A percentile compares a stretch with the other conserved stretches of the same genome.
Evolutionary conservation across 2,113 vertebrate species (phyloP).

Genomic region (Fregata magnificens): DNA sequence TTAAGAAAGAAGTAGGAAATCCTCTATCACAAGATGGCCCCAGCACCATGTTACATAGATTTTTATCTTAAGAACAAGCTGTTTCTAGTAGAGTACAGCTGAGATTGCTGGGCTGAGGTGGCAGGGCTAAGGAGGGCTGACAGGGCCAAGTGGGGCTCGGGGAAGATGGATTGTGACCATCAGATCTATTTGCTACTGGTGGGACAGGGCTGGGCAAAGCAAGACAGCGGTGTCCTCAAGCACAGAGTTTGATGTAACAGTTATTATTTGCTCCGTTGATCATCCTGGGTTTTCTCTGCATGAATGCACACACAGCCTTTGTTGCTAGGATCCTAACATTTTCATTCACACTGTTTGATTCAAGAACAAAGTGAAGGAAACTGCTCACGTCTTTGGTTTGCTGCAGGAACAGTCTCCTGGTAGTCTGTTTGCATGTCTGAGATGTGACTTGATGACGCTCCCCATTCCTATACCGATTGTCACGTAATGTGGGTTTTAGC

Average conservation of each 20-base stretch:
- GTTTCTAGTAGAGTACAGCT: neutral
- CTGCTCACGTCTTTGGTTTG: neutral
- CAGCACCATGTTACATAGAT: neutral
- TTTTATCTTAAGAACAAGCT: neutral
- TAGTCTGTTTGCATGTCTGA: neutral
- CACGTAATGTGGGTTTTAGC: neutral
- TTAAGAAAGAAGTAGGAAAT: neutral
- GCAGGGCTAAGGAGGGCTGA: neutral
- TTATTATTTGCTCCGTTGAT: neutral
- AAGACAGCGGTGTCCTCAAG: neutral
- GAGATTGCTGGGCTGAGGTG: neutral
- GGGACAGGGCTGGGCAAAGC: neutral
- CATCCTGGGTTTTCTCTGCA: neutral
- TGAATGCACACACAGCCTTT: neutral
- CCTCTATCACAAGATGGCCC: neutral
- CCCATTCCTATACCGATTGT: neutral
- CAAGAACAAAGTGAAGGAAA: neutral
- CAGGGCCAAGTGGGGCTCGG: rapidly evolving
- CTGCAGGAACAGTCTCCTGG: neutral
- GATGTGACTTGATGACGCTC: neutral
- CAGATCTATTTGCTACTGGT: neutral
- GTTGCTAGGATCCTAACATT: neutral
- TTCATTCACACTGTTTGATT: neutral
- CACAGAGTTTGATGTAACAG: neutral
- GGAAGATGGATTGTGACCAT: neutral